Evolutionary conservation across 2,888 invertebrate genomes (phyloP).

Genomic region (Hypomecis punctinalis): DNA sequence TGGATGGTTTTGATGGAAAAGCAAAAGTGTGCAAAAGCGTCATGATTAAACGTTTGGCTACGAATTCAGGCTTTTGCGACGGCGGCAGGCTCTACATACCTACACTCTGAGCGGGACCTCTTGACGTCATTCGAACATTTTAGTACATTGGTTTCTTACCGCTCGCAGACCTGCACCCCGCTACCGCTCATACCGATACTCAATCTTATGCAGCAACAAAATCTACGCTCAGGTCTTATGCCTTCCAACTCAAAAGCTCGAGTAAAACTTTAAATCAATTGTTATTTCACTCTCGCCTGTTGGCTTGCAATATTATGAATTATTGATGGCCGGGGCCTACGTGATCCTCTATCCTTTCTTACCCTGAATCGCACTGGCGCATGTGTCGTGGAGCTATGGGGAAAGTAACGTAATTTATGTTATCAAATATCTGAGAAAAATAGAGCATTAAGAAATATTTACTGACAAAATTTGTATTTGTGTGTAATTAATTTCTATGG

Average conservation of each 20-base stretch:
- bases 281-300: conserved; percentile 74
- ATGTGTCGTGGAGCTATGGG: conserved; percentile 30
- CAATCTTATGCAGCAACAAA: not conserved
- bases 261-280: conserved; percentile 72
- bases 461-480: no score
- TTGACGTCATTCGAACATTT: no score
- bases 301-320: conserved; percentile 72
- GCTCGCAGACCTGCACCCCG: no score
- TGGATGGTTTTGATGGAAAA: no score
- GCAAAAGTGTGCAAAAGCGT: no score
- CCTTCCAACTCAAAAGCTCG: conserved; percentile 53
- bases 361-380: conserved; percentile 52
- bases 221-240: conserved; percentile 28
- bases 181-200: not conserved
- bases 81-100: no score
- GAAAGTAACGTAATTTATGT: not conserved
- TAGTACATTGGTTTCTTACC: no score
- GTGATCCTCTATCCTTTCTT: conserved; percentile 66
- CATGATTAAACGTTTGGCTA: no score
- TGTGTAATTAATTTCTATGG: no score
- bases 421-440: conserved; percentile 5
- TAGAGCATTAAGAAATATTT: no score
- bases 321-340: conserved; percentile 74
- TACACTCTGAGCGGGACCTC: no score
- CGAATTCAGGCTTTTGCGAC: no score